These are phyloP conservation scores for Epirrhoe alternata DNA, from an alignment of 2,888 invertebrate genomes.

Conservation along the genomic window DNA sequence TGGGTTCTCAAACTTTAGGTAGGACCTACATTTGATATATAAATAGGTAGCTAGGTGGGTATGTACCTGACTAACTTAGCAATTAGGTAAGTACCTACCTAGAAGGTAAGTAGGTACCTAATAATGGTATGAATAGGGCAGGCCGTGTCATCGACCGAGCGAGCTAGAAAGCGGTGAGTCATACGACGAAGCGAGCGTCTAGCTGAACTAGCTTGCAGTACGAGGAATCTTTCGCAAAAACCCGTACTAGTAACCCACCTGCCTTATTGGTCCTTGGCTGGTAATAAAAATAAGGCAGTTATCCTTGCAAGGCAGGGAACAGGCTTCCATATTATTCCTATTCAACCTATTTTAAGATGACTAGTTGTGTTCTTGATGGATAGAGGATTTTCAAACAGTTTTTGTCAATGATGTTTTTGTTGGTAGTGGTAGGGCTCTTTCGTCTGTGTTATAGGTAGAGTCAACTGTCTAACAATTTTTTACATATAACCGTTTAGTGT, in stretches of 20 bases:
- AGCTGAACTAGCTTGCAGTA: slow-evolving; percentile 18
- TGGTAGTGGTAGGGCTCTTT: too few species aligned
- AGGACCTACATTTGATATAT: too few species aligned
- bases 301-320: slow-evolving; percentile 28
- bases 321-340: slow-evolving; percentile 5
- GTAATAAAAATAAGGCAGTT: slow-evolving; percentile 26
- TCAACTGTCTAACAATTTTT: too few species aligned
- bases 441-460: too few species aligned
- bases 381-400: too few species aligned
- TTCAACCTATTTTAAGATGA: not conserved
- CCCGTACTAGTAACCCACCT: slow-evolving; percentile 33
- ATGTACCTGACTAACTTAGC: not conserved
- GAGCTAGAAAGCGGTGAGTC: slow-evolving; percentile 46
- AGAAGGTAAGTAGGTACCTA: not conserved
- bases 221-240: slow-evolving; percentile 36
- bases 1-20: too few species aligned
- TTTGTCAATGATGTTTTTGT: too few species aligned
- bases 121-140: slow-evolving; percentile 32
- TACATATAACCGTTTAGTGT: too few species aligned
- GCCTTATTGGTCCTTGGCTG: slow-evolving; percentile 29
- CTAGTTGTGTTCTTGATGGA: not conserved
- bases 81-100: not conserved
- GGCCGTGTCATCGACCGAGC: slow-evolving; percentile 45
- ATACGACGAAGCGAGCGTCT: slow-evolving; percentile 24
- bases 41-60: too few species aligned